Base-by-base conservation (phyloP, 2,113 vertebrate genomes). In the Castor canadensis region DNA sequence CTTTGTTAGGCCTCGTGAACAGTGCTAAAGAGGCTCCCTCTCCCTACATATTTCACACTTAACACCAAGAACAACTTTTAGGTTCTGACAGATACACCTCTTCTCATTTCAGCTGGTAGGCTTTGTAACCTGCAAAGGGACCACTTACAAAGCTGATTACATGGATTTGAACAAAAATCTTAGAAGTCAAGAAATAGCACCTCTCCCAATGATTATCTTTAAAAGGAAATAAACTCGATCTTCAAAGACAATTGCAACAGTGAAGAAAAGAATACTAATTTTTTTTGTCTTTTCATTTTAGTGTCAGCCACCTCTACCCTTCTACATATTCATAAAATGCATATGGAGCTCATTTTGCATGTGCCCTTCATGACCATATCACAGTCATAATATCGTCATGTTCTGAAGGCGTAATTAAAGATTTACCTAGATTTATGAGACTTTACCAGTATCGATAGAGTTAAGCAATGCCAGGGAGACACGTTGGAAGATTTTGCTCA, bases 351-450 rank as follows among this genome's bases (percentile, higher is more conserved):
- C 97, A 98, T 98, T 98, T 97, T 96, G 97, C 97, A 97, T 32
- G 28, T 97, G 95, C 96, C 98, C 98, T 98, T 98, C 98, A 98
- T 97, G 98, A 95, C 97, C 96, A 47, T 97, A 97, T 98, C 97
- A 95, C 97, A 95, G 96, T 97, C 95, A 96, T 97, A 98, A 98
- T 97, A 97, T 97, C 91, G 4, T 93, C 97, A 96, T 95, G 96
- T 90, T 98, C 96, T 69, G 92, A 96, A 98, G 97, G 98, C 88
- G 75, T 98, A 98, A 98, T 98, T 98, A 98, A 98, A 98, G 98
- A 97, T 98, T 98, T 98, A 93, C 97, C 94, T 96, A 98, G 98
- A 98, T 98, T 98, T 98, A 98, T 98, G 98, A 97, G 98, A 96
- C 97, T 98, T 98, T 98, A 98, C 97, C 98, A 97, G 98, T 97